Percentiles rank a stretch among this genome's conserved stretches.
Evolutionary conservation across 2,113 vertebrate genomes (phyloP).

Genomic region (Paracanthobrama guichenoti): DNA sequence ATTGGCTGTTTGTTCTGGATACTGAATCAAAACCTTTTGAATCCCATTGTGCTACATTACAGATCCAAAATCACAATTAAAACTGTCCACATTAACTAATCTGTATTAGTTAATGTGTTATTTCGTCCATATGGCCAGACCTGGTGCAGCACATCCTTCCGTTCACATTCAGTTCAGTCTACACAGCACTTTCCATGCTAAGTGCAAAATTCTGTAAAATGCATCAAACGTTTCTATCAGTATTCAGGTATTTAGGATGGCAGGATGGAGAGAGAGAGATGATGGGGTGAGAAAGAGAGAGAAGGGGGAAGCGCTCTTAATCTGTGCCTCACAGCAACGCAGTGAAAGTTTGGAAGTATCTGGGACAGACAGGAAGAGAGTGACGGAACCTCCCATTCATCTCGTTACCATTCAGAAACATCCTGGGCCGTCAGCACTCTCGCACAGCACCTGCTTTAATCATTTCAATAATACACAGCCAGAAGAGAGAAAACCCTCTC

Average conservation of each 20-base stretch:
- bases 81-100: too few relatives aligned
- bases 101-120: background rate
- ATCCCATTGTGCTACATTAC: background rate
- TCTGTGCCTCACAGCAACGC: conserved; percentile 39
- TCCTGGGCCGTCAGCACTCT: conserved; percentile 27
- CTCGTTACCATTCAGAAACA: conserved; percentile 25
- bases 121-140: background rate
- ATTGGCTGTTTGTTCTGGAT: background rate
- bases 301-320: conserved; percentile 16
- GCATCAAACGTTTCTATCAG: conserved; percentile 27
- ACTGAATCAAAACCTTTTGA: background rate
- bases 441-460: background rate
- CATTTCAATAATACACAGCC: background rate
- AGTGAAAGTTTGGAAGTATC: conserved; percentile 26
- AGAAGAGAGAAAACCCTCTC: conserved; percentile 14
- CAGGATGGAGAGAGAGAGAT: conserved; percentile 8
- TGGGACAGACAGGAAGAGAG: conserved; percentile 34
- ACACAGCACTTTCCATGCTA: background rate
- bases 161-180: conserved; percentile 6
- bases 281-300: background rate
- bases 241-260: conserved; percentile 16
- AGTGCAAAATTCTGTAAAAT: background rate
- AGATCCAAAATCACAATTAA: background rate
- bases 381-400: conserved; percentile 27
- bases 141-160: background rate